Evolutionary conservation across 2,797 vertebrate species (phyloP), one percentile per base, ranked within the genome.

Genomic region (Buceros bicornis): DNA sequence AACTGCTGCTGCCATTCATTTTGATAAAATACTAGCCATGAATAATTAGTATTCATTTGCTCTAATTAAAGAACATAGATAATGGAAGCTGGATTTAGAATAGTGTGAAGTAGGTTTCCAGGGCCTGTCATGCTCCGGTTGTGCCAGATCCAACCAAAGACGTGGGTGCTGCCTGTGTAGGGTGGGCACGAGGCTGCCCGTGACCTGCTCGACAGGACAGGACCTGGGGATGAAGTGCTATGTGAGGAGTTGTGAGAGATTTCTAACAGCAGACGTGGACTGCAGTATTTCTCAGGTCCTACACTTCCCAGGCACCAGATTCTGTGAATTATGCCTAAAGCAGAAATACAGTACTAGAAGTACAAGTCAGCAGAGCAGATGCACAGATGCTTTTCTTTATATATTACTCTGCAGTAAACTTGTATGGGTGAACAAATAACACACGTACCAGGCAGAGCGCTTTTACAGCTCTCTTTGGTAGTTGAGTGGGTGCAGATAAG

Each of bases 41-140:
- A 95, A 82, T 96, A 95, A 96, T 95, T 93, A 95, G 94, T 84
- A 60, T 76, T 96, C 95, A 96, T 94, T 95, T 87, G 93, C 91
- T 93, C 93, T 96, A 97, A 96, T 97, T 89, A 95, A 87, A 77
- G 94, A 76, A 84, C 51, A 17, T 4, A 60, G 91, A 92, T 95
- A 91, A 96, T 88, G 72, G 89, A 66, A 86, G 89, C 96, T 92
- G 40, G 90, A 94, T 96, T 96, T 95, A 89, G 94, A 60, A 76
- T 4, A 90, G 54, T 0, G 3, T 65, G 89, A 80, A 42, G 51
- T 62, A 53, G 56, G 16, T 90, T 93, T 21, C 71, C 42, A 57
- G 20, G 57, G 57, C 37, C 13, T 4, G 0, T 61, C 28, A 13
- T 0, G 15, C 31, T 65, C 33, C 8, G 64, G 65, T 37, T 2